These are phyloP conservation scores for Sitodiplosis mosellana DNA, from an alignment of 1,140 invertebrate species.

Conservation along the genomic window DNA sequence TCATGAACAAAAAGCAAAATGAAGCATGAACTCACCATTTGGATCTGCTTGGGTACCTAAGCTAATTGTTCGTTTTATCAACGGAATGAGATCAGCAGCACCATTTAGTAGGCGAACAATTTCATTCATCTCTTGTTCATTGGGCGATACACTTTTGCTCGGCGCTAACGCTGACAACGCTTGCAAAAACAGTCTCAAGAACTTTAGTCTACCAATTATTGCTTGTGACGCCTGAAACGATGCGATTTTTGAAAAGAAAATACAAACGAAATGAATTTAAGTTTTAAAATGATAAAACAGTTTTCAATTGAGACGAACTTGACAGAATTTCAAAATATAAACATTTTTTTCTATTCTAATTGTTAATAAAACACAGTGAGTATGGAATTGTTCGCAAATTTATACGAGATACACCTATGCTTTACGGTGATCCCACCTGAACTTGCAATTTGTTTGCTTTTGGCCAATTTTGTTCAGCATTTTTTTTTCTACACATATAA, in stretches of 20 bases:
- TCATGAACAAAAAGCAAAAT: background rate
- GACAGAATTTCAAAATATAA: too few species aligned
- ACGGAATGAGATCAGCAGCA: conserved; percentile 55
- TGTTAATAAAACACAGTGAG: too few species aligned
- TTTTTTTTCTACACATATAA: too few species aligned
- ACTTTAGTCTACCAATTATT: conserved; percentile 63
- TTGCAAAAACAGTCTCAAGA: conserved; percentile 70
- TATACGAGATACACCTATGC: too few species aligned
- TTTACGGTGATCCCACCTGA: too few species aligned
- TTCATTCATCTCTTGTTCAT: conserved; percentile 41
- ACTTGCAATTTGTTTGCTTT: too few species aligned
- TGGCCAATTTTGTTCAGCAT: background rate
- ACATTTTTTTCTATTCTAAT: too few species aligned
- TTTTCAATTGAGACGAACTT: too few species aligned
- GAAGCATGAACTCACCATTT: conserved; percentile 33
- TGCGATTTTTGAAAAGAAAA: too few species aligned
- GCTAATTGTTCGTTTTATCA: conserved; percentile 56
- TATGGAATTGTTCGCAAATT: background rate
- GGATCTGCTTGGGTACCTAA: conserved; percentile 56
- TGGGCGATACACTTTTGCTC: conserved; percentile 32
- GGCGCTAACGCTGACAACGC: conserved; percentile 48
- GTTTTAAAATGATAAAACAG: too few species aligned
- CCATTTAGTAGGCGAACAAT: conserved; percentile 44
- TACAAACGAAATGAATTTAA: too few species aligned
- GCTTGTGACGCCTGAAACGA: conserved; percentile 41